Evolutionary conservation across 2,888 invertebrate species (phyloP).

Genomic region (Nomada flava): DNA sequence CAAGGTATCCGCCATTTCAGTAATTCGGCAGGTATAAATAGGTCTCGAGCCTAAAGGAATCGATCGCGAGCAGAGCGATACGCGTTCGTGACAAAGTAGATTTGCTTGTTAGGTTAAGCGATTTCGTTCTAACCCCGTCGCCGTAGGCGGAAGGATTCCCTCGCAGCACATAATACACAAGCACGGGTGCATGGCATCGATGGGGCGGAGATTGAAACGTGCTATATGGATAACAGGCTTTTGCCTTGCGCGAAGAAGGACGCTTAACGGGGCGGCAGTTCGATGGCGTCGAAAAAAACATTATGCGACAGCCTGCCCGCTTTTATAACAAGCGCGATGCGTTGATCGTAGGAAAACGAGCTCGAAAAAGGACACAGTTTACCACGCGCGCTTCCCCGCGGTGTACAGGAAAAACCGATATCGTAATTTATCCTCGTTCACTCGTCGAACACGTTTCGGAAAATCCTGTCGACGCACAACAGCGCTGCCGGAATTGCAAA

Average conservation of each 20-base stretch:
- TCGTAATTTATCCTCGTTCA: conserved; percentile 59
- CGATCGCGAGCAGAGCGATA: conserved; percentile 6
- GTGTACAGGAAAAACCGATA: conserved; percentile 46
- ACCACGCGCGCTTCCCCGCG: conserved; percentile 3
- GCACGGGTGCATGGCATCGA: conserved; percentile 27
- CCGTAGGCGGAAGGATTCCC: conserved; percentile 31
- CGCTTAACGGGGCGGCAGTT: conserved; percentile 33
- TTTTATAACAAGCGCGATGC: conserved; percentile 41
- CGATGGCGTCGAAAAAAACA: conserved; percentile 58
- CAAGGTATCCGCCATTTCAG: neutral
- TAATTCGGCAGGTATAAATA: neutral
- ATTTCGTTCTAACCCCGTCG: conserved; percentile 26
- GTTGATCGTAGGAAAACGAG: conserved; percentile 60
- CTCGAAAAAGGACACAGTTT: conserved; percentile 42
- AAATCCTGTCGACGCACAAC: conserved; percentile 30
- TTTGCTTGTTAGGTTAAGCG: conserved; percentile 30
- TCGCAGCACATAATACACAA: conserved; percentile 13
- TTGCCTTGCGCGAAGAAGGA: conserved; percentile 44
- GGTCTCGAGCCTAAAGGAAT: neutral
- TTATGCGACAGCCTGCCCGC: conserved; percentile 53
- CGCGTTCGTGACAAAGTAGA: conserved; percentile 22
- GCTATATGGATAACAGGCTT: conserved; percentile 42
- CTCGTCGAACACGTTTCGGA: conserved; percentile 34
- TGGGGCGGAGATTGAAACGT: conserved; percentile 57
- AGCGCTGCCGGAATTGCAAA: neutral